A percentile compares a stretch with the other conserved stretches of the same genome.
Evolutionary conservation across 2,888 invertebrate species (phyloP).

Genomic region (Corythucha ciliata): DNA sequence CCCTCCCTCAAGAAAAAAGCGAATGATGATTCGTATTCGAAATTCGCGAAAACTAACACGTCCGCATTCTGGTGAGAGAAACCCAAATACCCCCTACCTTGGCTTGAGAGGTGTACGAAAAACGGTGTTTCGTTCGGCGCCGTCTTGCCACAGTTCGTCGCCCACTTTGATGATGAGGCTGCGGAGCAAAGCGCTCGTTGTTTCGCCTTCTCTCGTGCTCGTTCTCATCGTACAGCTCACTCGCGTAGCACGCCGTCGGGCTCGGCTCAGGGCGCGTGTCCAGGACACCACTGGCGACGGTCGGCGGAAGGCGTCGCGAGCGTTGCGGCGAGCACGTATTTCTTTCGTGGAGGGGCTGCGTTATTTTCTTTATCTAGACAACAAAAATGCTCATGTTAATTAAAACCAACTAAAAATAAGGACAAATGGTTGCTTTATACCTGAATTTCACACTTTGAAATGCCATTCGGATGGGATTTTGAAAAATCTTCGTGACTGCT

Average conservation of each 20-base stretch:
- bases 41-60: too few species aligned
- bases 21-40: too few species aligned
- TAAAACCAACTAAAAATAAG: constrained; percentile 4
- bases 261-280: too few species aligned
- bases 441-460: neutral
- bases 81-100: too few species aligned
- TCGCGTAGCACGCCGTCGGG: constrained; percentile 28
- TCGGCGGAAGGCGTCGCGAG: constrained; percentile 19
- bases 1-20: too few species aligned
- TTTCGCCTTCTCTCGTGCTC: constrained; percentile 55
- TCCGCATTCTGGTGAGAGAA: too few species aligned
- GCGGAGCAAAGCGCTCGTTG: constrained; percentile 54
- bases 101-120: constrained; percentile 26
- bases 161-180: constrained; percentile 45
- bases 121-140: constrained; percentile 30
- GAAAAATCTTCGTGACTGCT: constrained; percentile 54
- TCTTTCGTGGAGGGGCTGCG: constrained; percentile 40
- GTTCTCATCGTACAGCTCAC: constrained; percentile 42
- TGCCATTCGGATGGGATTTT: constrained; percentile 10
- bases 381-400: constrained; percentile 15
- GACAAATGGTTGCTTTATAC: neutral
- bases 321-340: constrained; percentile 32
- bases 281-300: constrained; percentile 7
- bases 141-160: constrained; percentile 42
- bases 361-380: constrained; percentile 27